Percentiles rank a stretch among this genome's conserved stretches.
These are phyloP conservation scores for Pseudopipra pipra DNA, from an alignment of 2,113 vertebrate genomes.

Conservation along the genomic window DNA sequence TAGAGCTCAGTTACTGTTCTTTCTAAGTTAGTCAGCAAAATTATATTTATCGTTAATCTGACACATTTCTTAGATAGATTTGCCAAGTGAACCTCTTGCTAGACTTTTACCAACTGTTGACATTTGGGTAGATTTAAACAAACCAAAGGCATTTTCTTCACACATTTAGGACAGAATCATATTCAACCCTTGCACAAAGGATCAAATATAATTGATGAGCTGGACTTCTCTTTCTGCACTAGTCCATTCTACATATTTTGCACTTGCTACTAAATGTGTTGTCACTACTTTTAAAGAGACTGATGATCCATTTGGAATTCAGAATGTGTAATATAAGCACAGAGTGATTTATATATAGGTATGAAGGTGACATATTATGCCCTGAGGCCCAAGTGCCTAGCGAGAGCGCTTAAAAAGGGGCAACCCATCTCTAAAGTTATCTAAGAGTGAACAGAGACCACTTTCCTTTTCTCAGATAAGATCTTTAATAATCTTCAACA, in stretches of 20 bases:
- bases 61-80: neutral
- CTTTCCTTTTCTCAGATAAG: constrained; percentile 34
- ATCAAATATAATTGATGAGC: neutral
- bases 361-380: constrained; percentile 39
- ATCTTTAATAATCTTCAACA: constrained; percentile 33
- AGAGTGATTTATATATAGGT: neutral
- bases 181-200: neutral
- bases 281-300: neutral
- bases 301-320: neutral
- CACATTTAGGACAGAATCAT: neutral
- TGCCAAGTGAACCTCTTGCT: neutral
- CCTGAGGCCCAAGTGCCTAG: constrained; percentile 1
- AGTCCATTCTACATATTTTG: neutral
- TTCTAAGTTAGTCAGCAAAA: neutral
- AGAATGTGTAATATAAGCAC: neutral
- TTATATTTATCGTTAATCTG: neutral
- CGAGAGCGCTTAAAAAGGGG: neutral
- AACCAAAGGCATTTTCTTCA: neutral
- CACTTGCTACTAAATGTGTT: neutral
- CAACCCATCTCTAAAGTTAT: neutral
- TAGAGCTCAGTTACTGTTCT: neutral
- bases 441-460: constrained; percentile 9
- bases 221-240: neutral
- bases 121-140: neutral
- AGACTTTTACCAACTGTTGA: neutral